A percentile compares a stretch with the other conserved stretches of the same genome.
Evolutionary conservation across 2,797 vertebrate genomes (phyloP).

Genomic region (Danio aesculapii): DNA sequence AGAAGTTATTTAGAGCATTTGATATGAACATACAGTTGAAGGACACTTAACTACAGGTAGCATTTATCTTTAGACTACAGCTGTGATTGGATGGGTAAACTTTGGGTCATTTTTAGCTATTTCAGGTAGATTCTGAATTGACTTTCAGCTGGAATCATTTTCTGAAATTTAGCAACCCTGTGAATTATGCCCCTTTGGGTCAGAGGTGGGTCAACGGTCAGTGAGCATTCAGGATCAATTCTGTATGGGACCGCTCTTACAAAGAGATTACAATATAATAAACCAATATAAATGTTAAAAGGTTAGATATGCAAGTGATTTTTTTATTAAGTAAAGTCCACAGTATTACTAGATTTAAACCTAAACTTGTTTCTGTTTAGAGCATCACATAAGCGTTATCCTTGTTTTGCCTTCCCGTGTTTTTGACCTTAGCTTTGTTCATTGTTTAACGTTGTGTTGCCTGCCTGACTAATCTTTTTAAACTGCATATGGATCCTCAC

Average conservation of each 20-base stretch:
- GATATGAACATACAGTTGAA: background rate
- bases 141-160: background rate
- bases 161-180: background rate
- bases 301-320: background rate
- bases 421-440: too few relatives aligned
- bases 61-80: background rate
- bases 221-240: background rate
- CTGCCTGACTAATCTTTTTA: too few relatives aligned
- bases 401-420: too few relatives aligned
- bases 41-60: background rate
- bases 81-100: background rate
- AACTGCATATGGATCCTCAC: too few relatives aligned
- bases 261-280: background rate
- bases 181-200: background rate
- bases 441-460: too few relatives aligned
- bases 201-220: background rate
- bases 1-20: background rate
- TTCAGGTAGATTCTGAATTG: background rate
- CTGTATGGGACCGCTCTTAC: background rate
- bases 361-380: too few relatives aligned
- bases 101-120: background rate
- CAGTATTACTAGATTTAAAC: background rate
- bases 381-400: too few relatives aligned
- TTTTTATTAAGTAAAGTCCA: background rate
- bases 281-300: constrained; percentile 1